These are phyloP conservation scores for Pelodiscus sinensis DNA, from an alignment of 2,113 vertebrate species.

Conservation along the genomic window DNA sequence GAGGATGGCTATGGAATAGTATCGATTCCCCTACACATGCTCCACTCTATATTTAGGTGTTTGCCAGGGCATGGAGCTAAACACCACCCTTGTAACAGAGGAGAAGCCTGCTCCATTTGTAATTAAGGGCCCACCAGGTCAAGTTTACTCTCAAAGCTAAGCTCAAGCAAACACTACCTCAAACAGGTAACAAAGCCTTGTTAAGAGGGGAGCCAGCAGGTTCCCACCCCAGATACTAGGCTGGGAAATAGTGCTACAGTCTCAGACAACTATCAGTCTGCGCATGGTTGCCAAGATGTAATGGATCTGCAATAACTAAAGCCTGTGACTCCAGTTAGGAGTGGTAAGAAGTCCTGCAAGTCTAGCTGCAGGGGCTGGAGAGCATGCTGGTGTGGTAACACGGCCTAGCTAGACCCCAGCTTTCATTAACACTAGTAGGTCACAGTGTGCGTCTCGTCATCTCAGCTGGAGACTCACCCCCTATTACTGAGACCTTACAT, in stretches of 20 bases:
- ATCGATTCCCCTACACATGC: background rate
- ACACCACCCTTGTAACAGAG: too few relatives aligned
- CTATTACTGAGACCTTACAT: background rate
- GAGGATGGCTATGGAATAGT: background rate
- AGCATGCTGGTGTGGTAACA: background rate
- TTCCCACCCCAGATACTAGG: too few relatives aligned
- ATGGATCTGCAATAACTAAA: too few relatives aligned
- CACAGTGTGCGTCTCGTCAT: background rate
- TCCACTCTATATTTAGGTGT: background rate
- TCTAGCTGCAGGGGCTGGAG: too few relatives aligned
- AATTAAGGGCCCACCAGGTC: background rate
- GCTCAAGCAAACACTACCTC: background rate
- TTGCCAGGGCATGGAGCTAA: background rate
- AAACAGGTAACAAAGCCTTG: too few relatives aligned
- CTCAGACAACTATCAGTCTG: background rate
- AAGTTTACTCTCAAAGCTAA: background rate
- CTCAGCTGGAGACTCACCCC: background rate
- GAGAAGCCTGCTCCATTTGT: background rate
- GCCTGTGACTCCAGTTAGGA: too few relatives aligned
- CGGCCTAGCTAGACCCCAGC: background rate
- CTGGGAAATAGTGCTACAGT: too few relatives aligned
- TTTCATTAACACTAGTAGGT: background rate
- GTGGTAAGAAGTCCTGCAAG: too few relatives aligned
- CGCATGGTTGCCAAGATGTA: background rate
- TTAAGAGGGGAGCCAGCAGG: too few relatives aligned